A percentile compares a stretch with the other conserved stretches of the same genome.
Evolutionary conservation across 2,113 vertebrate species (phyloP).

Genomic region (Prietella phreatophila): DNA sequence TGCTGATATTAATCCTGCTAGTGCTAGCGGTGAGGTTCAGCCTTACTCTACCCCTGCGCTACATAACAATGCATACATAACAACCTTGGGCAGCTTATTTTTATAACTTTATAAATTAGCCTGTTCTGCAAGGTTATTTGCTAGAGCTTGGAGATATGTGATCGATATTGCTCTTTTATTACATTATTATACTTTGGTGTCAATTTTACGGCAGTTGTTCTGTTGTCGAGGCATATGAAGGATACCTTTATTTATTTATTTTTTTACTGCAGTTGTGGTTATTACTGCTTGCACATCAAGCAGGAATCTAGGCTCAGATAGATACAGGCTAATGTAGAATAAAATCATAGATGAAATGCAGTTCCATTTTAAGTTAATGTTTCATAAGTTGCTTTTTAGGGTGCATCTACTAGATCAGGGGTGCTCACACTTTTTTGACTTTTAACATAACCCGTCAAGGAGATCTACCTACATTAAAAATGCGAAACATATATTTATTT

Average conservation of each 20-base stretch:
- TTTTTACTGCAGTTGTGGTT: not conserved
- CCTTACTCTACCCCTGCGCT: not conserved
- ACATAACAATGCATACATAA: not conserved
- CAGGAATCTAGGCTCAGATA: not conserved
- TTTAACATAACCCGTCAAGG: too few species aligned
- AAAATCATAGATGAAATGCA: not conserved
- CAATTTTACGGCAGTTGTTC: conserved; percentile 21
- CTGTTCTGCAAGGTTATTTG: conserved; percentile 18
- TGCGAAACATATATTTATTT: too few species aligned
- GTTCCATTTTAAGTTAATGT: not conserved
- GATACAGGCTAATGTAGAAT: not conserved
- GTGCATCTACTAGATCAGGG: not conserved
- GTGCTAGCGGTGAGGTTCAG: not conserved
- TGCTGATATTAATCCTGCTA: not conserved
- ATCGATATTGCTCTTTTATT: conserved; percentile 30
- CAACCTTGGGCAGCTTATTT: conserved; percentile 4
- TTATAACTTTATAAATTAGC: conserved; percentile 29
- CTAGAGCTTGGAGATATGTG: conserved; percentile 8
- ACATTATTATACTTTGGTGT: conserved; percentile 5
- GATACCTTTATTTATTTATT: not conserved
- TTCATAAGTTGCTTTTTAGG: not conserved
- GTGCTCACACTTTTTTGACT: too few species aligned
- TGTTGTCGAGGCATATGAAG: not conserved
- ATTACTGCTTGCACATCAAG: not conserved
- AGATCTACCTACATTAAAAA: too few species aligned